These are phyloP conservation scores for Oryzias celebensis DNA, from an alignment of 2,113 vertebrate genomes.

Conservation along the genomic window DNA sequence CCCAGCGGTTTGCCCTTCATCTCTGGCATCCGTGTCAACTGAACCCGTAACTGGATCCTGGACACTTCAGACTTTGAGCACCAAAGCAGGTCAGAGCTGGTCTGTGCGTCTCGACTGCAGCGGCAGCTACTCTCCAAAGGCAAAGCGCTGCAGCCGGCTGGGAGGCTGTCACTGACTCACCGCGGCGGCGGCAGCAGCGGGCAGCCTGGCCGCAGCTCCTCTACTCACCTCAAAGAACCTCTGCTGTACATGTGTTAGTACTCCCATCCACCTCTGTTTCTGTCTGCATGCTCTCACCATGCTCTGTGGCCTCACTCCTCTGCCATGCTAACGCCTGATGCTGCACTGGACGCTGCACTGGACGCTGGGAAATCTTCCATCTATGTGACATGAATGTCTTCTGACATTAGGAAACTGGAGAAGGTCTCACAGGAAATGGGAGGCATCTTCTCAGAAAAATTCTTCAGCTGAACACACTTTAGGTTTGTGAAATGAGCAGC, in stretches of 20 bases:
- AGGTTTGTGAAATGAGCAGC: not conserved
- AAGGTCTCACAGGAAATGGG: slow-evolving; percentile 3
- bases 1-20: slow-evolving; percentile 94
- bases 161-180: slow-evolving; percentile 29
- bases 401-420: not conserved
- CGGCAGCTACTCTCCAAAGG: slow-evolving; percentile 34
- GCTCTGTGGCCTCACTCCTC: slow-evolving; percentile 13
- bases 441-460: not conserved
- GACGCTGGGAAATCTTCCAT: not conserved
- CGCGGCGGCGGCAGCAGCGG: slow-evolving; percentile 9
- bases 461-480: too few species aligned
- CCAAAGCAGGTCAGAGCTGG: slow-evolving; percentile 43
- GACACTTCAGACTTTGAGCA: slow-evolving; percentile 49
- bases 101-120: slow-evolving; percentile 29
- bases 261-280: slow-evolving; percentile 3
- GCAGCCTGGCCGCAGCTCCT: slow-evolving; percentile 30
- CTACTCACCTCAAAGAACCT: slow-evolving; percentile 44
- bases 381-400: not conserved
- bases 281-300: slow-evolving; percentile 44
- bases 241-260: slow-evolving; percentile 16
- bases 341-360: not conserved
- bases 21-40: slow-evolving; percentile 87
- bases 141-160: slow-evolving; percentile 33
- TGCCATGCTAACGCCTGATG: not conserved
- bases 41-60: slow-evolving; percentile 39